phyloP scores from a whole-genome alignment of 2,797 vertebrate species.

The Cirrhinus molitorella region DNA sequence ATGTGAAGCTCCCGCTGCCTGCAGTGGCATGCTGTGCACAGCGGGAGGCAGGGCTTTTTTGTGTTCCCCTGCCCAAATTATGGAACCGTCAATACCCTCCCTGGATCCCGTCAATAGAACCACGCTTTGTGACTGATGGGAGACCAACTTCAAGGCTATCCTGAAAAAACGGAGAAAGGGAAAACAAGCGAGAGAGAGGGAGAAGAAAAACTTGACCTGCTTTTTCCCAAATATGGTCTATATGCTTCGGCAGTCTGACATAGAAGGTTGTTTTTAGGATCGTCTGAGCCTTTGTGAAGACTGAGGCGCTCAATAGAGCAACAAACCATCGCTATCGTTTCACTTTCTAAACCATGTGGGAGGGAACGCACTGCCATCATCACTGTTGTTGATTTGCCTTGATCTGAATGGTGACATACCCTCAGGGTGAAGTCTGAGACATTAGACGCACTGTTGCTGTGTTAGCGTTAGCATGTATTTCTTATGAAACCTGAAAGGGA shows the following conservation, averaged over 20 bases:
- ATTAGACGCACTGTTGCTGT: conserved; percentile 35
- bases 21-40: conserved; percentile 84
- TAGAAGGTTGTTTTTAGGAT: conserved; percentile 51
- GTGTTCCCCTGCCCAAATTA: conserved; percentile 87
- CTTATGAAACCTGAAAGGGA: conserved; percentile 29
- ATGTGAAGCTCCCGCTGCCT: conserved; percentile 85
- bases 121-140: conserved; percentile 80
- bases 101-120: conserved; percentile 85
- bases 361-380: conserved; percentile 42
- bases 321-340: conserved; percentile 40
- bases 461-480: conserved; percentile 35
- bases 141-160: conserved; percentile 83
- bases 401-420: conserved; percentile 56
- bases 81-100: conserved; percentile 86
- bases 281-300: conserved; percentile 48
- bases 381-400: conserved; percentile 55
- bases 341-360: conserved; percentile 51
- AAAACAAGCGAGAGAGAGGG: conserved; percentile 30
- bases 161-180: conserved; percentile 65
- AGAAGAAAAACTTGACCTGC: conserved; percentile 52
- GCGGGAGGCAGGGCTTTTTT: conserved; percentile 82
- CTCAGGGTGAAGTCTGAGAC: conserved; percentile 54
- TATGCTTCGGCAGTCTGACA: conserved; percentile 32
- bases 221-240: conserved; percentile 53
- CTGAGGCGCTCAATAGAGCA: conserved; percentile 50